These are phyloP conservation scores for Mesitornis unicolor DNA, from an alignment of 2,113 vertebrate genomes.

Conservation along the genomic window DNA sequence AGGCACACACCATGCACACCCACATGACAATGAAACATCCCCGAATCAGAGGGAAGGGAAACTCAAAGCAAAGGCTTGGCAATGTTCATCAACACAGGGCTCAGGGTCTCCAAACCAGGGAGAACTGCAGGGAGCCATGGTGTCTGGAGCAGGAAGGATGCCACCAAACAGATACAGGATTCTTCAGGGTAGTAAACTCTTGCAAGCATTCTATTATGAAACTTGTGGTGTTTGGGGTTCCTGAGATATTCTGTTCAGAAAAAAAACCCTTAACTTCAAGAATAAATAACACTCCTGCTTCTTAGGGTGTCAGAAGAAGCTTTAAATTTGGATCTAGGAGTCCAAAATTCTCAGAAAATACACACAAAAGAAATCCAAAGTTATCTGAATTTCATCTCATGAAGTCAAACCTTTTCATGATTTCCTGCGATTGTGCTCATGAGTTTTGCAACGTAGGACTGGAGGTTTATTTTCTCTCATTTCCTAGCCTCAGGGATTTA, in stretches of 20 bases:
- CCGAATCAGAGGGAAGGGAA: neutral
- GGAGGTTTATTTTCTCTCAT: neutral
- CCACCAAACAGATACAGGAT: neutral
- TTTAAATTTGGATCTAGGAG: neutral
- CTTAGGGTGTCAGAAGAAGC: neutral
- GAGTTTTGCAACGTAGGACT: neutral
- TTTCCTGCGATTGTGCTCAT: neutral
- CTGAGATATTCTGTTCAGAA: neutral
- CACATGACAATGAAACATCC: rapidly evolving
- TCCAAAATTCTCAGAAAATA: neutral
- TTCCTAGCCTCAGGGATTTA: neutral
- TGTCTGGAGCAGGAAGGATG: neutral
- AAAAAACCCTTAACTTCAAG: neutral
- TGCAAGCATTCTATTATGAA: neutral
- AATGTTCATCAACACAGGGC: neutral
- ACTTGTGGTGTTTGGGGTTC: neutral
- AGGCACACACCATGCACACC: neutral
- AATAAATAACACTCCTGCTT: neutral
- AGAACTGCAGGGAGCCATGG: rapidly evolving
- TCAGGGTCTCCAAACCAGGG: neutral
- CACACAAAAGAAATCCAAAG: neutral
- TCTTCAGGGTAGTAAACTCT: neutral
- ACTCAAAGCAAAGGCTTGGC: neutral
- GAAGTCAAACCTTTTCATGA: neutral
- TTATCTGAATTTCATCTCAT: neutral